These are phyloP conservation scores for Darwinula stevensoni DNA, from an alignment of 2,888 invertebrate genomes.

Conservation along the genomic window DNA sequence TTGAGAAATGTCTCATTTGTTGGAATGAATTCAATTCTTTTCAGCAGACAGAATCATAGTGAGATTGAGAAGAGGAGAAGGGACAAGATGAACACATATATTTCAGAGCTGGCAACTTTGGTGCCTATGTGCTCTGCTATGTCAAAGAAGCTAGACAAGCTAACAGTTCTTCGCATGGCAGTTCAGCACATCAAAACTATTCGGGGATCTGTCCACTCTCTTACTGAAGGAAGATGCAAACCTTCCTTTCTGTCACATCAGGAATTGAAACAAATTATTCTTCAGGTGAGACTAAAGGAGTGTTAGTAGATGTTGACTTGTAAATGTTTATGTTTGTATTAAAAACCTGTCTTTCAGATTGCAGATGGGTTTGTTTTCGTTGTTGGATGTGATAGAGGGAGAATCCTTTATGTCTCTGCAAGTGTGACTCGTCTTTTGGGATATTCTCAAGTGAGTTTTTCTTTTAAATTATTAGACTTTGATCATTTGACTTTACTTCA, in stretches of 20 bases:
- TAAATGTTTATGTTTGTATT: conserved; percentile 5
- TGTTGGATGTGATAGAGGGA: conserved; percentile 68
- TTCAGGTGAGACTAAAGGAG: conserved; percentile 24
- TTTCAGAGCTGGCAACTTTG: conserved; percentile 59
- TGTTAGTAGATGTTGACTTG: not conserved
- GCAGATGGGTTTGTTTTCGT: conserved; percentile 75
- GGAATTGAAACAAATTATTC: conserved; percentile 53
- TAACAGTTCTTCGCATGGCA: conserved; percentile 64
- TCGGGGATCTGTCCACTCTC: conserved; percentile 33
- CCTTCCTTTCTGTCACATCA: conserved; percentile 55
- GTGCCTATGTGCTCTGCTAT: conserved; percentile 81
- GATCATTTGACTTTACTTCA: no score
- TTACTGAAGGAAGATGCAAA: conserved; percentile 42
- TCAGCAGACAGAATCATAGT: conserved; percentile 88
- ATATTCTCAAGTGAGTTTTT: conserved; percentile 36
- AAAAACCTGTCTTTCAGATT: conserved; percentile 23
- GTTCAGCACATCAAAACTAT: conserved; percentile 66
- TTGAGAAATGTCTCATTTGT: no score
- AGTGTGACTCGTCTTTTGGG: conserved; percentile 52
- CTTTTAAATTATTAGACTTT: no score
- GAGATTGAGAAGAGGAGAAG: conserved; percentile 79
- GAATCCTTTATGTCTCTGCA: conserved; percentile 62
- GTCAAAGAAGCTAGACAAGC: conserved; percentile 71
- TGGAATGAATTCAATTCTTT: no score
- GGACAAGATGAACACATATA: conserved; percentile 90